Evolutionary conservation across 2,888 invertebrate genomes (phyloP), one percentile per base, ranked within the genome.

Genomic region (Dryobotodes eremita): DNA sequence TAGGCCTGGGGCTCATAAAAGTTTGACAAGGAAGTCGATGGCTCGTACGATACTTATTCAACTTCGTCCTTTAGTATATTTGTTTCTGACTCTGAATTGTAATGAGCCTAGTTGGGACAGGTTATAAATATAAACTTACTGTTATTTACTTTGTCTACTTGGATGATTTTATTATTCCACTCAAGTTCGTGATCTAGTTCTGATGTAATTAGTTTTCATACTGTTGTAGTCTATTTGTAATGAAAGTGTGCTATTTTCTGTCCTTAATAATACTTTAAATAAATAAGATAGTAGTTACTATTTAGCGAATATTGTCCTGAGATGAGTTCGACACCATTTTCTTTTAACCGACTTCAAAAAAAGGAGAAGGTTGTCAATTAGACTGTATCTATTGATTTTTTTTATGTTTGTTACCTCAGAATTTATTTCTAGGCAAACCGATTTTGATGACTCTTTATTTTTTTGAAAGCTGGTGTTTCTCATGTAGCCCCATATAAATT

Each of bases 161-260:
- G 46, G 82, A 77, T 71, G 82, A 86, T 77, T 76, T 85, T 81
- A 77, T 83, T 85, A 82, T 77, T 85, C 70, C 46, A 53, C 36
- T 77, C 82, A 62, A 82, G 77, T 65, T 72, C 15, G 53, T 71
- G 36, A 66, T 53, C 55, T 72, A 70, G 50, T 82, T 82, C 66
- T 55, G 46, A 50, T 31, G 53, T 77, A 77, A 82, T 82, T 71
- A 62, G 53, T 59, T 70, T 76, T 73, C 15, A 61, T 76, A 59
- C 3, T 17, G 8, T 20, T 59, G n/a, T 64, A 50, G 57, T 17
- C 23, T 53, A 0, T 65, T 0, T 48, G 0, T 48, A 15, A 68
- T 46, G 31, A 55, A 55, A 36, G 7, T 11, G 10, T 55, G 10
- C 17, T 20, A 55, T 68, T 23, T 57, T 74, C 10, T 57, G 3